Evolutionary conservation across 2,888 invertebrate genomes (phyloP), one percentile per base, ranked within the genome.

Genomic region (Scaptomyza caliginosa): DNA sequence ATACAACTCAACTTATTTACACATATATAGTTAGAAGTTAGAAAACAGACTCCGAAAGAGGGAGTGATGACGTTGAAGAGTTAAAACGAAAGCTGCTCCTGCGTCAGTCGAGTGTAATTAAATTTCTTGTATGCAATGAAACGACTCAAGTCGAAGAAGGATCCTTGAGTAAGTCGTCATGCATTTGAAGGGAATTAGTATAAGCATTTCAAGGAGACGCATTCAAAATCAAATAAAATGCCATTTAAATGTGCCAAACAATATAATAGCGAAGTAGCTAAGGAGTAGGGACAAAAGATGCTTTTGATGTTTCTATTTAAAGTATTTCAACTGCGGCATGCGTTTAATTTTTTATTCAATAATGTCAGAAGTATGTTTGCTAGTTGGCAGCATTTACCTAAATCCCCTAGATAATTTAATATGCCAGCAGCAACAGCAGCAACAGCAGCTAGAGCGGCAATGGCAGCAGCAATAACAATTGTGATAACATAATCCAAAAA

Each of bases 401-500:
- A 67, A 76, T 58, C 40, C 43, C 40, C 21, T 28, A 30, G 34
- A 74, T 70, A 70, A 70, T 80, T 74, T 63, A 67, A 80, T 60
- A 49, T 69, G 65, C 26, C 54, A 19, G 30, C 23, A 30, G 26
- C 43, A 39, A 28, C 23, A 59, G 19, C 30, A 28, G 17, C 38
- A 40, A 19, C 3, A 45, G 16, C 32, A 51, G 26, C 43, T 34
- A 28, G 19, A 59, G 19, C 30, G 23, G 17, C 38, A 40, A 19
- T 2, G 39, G 16, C 32, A 51, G 10, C 45, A 19, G 36, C 17
- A 48, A 60, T 26, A 39, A 28, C 38, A 55, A 38, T 38, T 62
- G 63, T 60, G 69, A 75, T 63, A 64, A 55, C 67, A 60, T 69
- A 78, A 78, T 83, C 79, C 76, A 36, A 56, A 59, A 43, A 49